phyloP scores from a whole-genome alignment of 2,888 invertebrate species.

The Platerodrilus igneus region DNA sequence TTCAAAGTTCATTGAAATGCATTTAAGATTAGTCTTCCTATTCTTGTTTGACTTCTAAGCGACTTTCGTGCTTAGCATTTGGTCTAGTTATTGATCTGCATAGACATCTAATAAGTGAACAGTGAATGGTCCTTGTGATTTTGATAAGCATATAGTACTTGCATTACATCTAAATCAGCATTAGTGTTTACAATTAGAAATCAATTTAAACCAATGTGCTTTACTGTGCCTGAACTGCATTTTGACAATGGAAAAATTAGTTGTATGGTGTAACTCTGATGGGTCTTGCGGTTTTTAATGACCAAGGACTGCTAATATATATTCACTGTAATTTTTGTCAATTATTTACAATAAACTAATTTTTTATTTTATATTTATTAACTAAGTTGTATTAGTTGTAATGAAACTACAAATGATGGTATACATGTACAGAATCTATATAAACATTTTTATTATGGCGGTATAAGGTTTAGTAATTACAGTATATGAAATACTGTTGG shows the following conservation, averaged over 20 bases:
- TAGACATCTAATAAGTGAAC: slow-evolving; percentile 68
- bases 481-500: no score
- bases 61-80: slow-evolving; percentile 69
- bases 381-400: no score
- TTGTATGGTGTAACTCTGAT: slow-evolving; percentile 71
- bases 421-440: no score
- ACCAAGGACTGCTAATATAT: slow-evolving; percentile 64
- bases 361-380: no score
- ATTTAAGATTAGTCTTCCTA: slow-evolving; percentile 72
- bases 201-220: slow-evolving; percentile 71
- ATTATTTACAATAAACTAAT: no score
- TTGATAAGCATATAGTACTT: slow-evolving; percentile 68
- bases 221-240: slow-evolving; percentile 67
- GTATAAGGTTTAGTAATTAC: no score
- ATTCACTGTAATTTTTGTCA: slow-evolving; percentile 67
- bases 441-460: no score
- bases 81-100: slow-evolving; percentile 65
- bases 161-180: slow-evolving; percentile 69
- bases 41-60: slow-evolving; percentile 67
- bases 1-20: slow-evolving; percentile 76
- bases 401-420: no score
- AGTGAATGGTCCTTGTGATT: slow-evolving; percentile 71
- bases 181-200: slow-evolving; percentile 69
- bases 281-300: slow-evolving; percentile 80
- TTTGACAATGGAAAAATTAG: slow-evolving; percentile 64